These are phyloP conservation scores for Sipunculus nudus DNA, from an alignment of 2,888 invertebrate genomes.

Conservation along the genomic window DNA sequence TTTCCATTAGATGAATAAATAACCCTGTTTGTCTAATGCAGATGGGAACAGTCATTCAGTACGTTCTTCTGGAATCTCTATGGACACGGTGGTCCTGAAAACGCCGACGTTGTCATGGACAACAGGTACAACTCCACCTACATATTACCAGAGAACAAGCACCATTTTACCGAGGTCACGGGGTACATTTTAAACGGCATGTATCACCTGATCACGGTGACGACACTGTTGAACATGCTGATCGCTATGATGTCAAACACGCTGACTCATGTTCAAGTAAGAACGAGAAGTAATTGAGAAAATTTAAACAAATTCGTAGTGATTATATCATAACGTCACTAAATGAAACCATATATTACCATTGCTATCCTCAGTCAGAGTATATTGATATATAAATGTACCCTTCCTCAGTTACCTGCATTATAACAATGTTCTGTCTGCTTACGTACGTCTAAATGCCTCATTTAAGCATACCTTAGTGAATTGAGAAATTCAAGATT, in stretches of 20 bases:
- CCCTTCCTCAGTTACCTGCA: no score
- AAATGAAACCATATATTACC: no score
- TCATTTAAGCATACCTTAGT: no score
- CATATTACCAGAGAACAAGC: neutral
- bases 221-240: slow-evolving; percentile 21
- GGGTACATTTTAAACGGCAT: slow-evolving; percentile 20
- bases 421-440: no score
- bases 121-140: slow-evolving; percentile 1
- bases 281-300: neutral
- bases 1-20: no score
- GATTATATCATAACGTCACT: neutral
- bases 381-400: neutral
- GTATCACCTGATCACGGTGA: slow-evolving; percentile 11
- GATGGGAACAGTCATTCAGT: slow-evolving; percentile 7
- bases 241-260: slow-evolving; percentile 23
- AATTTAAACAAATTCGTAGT: neutral
- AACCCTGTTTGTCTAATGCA: no score
- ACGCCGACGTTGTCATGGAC: slow-evolving; percentile 11
- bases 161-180: slow-evolving; percentile 15
- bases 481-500: no score
- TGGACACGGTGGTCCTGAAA: slow-evolving; percentile 7
- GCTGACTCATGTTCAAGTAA: slow-evolving; percentile 12
- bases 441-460: no score
- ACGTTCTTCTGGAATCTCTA: slow-evolving; percentile 20
- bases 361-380: no score